phyloP scores from a whole-genome alignment of 2,113 vertebrate genomes.

The Ochotona princeps region DNA sequence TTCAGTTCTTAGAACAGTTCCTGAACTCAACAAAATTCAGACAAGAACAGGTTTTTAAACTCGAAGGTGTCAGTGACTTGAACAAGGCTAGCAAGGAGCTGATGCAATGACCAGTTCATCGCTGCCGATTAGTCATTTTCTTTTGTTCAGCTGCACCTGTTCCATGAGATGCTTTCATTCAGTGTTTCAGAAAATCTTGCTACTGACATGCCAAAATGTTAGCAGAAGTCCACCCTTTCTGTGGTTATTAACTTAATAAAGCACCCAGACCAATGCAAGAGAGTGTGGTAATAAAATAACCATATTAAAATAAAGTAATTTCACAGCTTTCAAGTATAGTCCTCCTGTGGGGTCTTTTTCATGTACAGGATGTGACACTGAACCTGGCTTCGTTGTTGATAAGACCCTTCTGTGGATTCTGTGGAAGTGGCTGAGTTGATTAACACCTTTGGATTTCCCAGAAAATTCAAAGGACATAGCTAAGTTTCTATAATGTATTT shows the following conservation, averaged over 20 bases:
- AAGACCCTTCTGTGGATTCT: not conserved
- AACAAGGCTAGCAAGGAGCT: not conserved
- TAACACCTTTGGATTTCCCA: not conserved
- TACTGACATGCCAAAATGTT: not conserved
- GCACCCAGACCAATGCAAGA: slow-evolving; percentile 12
- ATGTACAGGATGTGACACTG: not conserved
- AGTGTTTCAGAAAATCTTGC: not conserved
- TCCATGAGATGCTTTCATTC: not conserved
- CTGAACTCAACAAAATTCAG: not conserved
- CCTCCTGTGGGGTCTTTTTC: not conserved
- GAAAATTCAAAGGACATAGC: slow-evolving; percentile 50
- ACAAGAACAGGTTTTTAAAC: not conserved
- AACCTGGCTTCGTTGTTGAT: not conserved
- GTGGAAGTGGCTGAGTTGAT: slow-evolving; percentile 26
- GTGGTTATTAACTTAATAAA: slow-evolving; percentile 26
- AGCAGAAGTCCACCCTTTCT: not conserved
- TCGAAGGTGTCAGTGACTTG: not conserved
- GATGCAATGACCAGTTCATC: not conserved
- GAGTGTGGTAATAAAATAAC: not conserved
- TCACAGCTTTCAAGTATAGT: slow-evolving; percentile 29
- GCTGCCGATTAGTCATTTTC: not conserved
- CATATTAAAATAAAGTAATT: slow-evolving; percentile 55
- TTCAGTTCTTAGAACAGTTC: not conserved
- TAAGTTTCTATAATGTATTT: slow-evolving; percentile 44
- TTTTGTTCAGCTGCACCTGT: not conserved